phyloP scores from a whole-genome alignment of 2,797 vertebrate genomes.

The Cynodonichthys magdalenae region DNA sequence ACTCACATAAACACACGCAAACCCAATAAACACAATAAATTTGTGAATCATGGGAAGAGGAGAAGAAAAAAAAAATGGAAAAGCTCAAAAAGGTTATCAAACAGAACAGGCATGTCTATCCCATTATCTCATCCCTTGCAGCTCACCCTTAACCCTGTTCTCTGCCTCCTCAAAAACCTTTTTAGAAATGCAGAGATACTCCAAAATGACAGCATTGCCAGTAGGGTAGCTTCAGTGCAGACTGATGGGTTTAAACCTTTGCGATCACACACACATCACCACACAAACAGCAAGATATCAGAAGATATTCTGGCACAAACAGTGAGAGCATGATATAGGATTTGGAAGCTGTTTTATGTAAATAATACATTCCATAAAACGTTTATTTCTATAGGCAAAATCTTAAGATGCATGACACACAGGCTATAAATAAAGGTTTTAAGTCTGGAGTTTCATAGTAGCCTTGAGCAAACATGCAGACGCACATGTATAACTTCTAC shows the following conservation, averaged over 20 bases:
- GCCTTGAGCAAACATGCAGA: no score
- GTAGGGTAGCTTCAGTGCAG: slow-evolving; percentile 36
- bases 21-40: slow-evolving; percentile 26
- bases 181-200: slow-evolving; percentile 56
- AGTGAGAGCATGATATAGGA: slow-evolving; percentile 32
- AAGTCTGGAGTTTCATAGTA: neutral
- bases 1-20: slow-evolving; percentile 10
- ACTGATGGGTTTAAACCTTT: slow-evolving; percentile 48
- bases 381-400: neutral
- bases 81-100: slow-evolving; percentile 54
- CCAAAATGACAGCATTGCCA: slow-evolving; percentile 41
- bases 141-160: slow-evolving; percentile 63
- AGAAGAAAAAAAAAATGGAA: slow-evolving; percentile 6
- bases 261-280: slow-evolving; percentile 33
- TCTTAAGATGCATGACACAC: neutral
- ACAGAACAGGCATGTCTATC: slow-evolving; percentile 59
- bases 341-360: slow-evolving; percentile 24
- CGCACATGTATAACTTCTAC: neutral
- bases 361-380: slow-evolving; percentile 6
- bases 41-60: slow-evolving; percentile 36
- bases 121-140: slow-evolving; percentile 62
- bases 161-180: slow-evolving; percentile 63
- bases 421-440: neutral
- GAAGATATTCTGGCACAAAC: slow-evolving; percentile 33
- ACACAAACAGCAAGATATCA: slow-evolving; percentile 38